A percentile compares a stretch with the other conserved stretches of the same genome.
Conservation (phyloP, 2,113 vertebrate genomes). For the Crotalus tigris region DNA sequence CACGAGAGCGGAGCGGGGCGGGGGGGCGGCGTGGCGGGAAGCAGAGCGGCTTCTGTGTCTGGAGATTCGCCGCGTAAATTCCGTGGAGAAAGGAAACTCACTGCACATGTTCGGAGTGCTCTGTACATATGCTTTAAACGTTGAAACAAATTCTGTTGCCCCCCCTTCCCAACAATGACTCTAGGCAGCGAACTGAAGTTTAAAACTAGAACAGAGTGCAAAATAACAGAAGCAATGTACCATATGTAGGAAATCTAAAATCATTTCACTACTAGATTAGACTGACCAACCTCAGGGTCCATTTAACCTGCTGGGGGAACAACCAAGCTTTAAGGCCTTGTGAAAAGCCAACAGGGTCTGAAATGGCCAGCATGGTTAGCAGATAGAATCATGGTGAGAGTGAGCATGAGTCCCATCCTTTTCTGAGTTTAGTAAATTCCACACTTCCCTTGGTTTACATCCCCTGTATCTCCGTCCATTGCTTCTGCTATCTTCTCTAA, state of each 20-base stretch:
- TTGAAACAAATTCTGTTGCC: background rate
- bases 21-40: background rate
- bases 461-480: too few species aligned
- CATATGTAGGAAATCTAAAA: background rate
- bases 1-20: background rate
- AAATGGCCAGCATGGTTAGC: background rate
- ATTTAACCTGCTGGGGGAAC: background rate
- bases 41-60: background rate
- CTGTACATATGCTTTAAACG: background rate
- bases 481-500: background rate
- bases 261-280: background rate
- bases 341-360: background rate
- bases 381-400: background rate
- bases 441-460: background rate
- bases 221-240: background rate
- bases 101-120: background rate
- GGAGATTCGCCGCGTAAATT: background rate
- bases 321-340: background rate
- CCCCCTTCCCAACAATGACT: background rate
- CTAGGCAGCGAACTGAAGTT: background rate
- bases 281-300: background rate
- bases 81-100: background rate
- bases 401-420: too few species aligned
- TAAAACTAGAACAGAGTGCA: background rate
- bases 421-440: background rate